phyloP scores from a whole-genome alignment of 2,888 invertebrate species.

The Patella depressa region DNA sequence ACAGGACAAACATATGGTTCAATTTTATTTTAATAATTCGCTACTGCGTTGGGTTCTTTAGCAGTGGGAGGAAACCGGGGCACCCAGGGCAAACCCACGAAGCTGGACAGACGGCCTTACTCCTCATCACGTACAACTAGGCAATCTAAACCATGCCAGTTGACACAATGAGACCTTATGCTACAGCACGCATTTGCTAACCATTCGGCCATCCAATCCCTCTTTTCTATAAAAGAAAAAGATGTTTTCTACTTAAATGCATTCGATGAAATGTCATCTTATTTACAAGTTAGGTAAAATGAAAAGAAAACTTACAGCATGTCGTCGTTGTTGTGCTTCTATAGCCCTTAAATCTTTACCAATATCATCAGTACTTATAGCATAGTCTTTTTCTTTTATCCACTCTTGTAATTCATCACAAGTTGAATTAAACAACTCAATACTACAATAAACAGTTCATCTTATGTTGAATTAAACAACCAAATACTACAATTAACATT shows the following conservation, averaged over 20 bases:
- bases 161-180: no score
- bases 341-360: slow-evolving; percentile 90
- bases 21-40: no score
- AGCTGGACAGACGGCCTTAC: no score
- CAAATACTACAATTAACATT: slow-evolving; percentile 80
- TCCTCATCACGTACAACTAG: no score
- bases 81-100: no score
- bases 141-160: no score
- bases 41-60: no score
- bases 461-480: slow-evolving; percentile 94
- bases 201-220: no score
- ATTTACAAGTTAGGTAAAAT: not conserved
- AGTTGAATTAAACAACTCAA: slow-evolving; percentile 94
- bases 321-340: slow-evolving; percentile 89
- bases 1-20: no score
- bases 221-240: no score
- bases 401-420: slow-evolving; percentile 97
- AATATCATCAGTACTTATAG: slow-evolving; percentile 73
- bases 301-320: slow-evolving; percentile 77
- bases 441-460: slow-evolving; percentile 76
- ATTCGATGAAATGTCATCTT: not conserved
- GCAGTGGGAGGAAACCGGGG: no score
- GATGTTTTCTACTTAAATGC: not conserved
- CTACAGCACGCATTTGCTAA: no score
- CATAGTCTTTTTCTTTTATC: slow-evolving; percentile 96